Evolutionary conservation across 2,113 vertebrate genomes (phyloP).

Genomic region (Leptobrachium leishanense): DNA sequence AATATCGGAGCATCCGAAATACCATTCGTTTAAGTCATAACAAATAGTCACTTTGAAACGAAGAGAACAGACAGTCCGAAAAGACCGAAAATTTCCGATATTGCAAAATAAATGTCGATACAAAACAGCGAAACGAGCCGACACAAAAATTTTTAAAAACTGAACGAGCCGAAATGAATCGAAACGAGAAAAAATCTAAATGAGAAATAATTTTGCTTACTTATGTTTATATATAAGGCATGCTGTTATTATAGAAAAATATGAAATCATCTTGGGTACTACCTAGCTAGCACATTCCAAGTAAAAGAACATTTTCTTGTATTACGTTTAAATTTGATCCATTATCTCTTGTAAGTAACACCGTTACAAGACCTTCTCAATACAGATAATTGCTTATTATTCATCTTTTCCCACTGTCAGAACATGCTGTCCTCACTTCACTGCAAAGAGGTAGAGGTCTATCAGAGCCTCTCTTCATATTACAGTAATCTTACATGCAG

Average conservation of each 20-base stretch:
- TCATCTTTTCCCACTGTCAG: conserved; percentile 11
- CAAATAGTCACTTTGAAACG: too few species aligned
- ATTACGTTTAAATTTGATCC: conserved; percentile 17
- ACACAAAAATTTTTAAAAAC: too few species aligned
- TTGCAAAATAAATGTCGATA: too few species aligned
- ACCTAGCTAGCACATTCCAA: conserved; percentile 1
- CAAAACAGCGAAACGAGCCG: too few species aligned
- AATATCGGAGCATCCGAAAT: too few species aligned
- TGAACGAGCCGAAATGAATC: too few species aligned
- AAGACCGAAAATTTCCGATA: too few species aligned
- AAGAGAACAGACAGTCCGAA: too few species aligned
- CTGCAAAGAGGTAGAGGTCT: background rate
- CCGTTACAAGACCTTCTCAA: conserved; percentile 4
- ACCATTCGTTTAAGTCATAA: too few species aligned
- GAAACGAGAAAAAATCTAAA: too few species aligned
- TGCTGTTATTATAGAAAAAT: conserved; percentile 21
- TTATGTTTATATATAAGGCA: conserved; percentile 22
- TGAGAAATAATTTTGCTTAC: background rate
- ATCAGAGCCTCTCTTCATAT: too few species aligned
- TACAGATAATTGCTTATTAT: conserved; percentile 38
- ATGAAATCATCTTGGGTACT: conserved; percentile 7
- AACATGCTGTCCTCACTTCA: background rate
- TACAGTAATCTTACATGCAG: too few species aligned
- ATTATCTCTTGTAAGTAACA: conserved; percentile 35
- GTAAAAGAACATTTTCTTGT: background rate